Percentiles rank a stretch among this genome's conserved stretches.
phyloP scores from a whole-genome alignment of 2,797 vertebrate species.

The Lagocephalus sceleratus region DNA sequence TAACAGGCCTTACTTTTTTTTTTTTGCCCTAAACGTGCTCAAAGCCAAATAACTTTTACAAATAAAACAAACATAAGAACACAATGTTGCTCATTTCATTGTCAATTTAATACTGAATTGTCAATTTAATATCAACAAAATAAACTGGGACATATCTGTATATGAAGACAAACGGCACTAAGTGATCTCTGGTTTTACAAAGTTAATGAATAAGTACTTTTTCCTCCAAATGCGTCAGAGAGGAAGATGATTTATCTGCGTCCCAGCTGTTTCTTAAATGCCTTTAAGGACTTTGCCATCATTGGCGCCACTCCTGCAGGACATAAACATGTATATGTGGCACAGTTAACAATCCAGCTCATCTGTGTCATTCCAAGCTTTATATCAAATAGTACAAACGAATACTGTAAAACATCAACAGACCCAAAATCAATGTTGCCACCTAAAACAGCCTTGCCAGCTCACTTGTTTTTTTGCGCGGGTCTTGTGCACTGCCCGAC shows the following conservation, averaged over 20 bases:
- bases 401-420: not conserved
- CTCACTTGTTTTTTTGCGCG: constrained; percentile 83
- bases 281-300: constrained; percentile 86
- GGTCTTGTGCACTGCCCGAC: constrained; percentile 61
- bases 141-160: constrained; percentile 11
- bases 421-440: no score
- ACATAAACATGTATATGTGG: not conserved
- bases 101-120: constrained; percentile 54
- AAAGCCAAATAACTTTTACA: constrained; percentile 14
- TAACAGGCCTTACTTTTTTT: not conserved
- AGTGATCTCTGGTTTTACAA: constrained; percentile 16
- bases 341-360: not conserved
- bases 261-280: constrained; percentile 78
- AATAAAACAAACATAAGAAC: constrained; percentile 15
- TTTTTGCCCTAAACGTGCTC: not conserved
- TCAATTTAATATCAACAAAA: constrained; percentile 27
- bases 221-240: constrained; percentile 15
- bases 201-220: constrained; percentile 38
- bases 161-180: constrained; percentile 28
- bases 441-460: not conserved
- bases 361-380: not conserved
- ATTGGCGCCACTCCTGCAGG: constrained; percentile 83
- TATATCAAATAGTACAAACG: not conserved
- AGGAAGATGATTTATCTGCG: constrained; percentile 60
- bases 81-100: constrained; percentile 34